Base-by-base conservation (phyloP, 2,888 invertebrate species). In the Aspidiotus rigidus region DNA sequence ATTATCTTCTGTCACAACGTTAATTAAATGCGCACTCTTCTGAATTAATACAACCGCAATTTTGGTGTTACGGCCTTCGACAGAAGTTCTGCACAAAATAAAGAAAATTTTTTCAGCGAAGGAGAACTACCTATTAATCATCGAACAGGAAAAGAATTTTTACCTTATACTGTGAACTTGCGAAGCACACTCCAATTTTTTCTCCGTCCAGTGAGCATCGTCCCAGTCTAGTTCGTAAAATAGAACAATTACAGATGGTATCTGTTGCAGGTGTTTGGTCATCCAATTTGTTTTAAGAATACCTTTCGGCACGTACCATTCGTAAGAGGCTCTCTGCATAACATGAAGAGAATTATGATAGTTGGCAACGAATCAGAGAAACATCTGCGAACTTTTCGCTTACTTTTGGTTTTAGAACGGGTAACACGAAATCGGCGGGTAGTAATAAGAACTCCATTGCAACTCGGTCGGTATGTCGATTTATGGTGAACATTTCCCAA, bases 221-320 rank as follows among this genome's bases (percentile, higher is more conserved):
- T 93, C 92, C 98, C 98, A 99, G 79, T 98, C 97, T 77, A 98
- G 84, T 76, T 99, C 97, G 78, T 92, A 93, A 79, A 98, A 99
- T 72, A 96, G 84, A 3, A 96, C 94, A 40, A 94, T 88, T 0
- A 98, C 89, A 1, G 97, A 88, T 9, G 99, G 98, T 72, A 98
- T 84, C 70, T 89, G 84, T 73, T 88, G 86, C 53, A 94, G 82
- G 77, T 97, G 93, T 79, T 99, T 99, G 64, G 86, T 83, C 82
- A 97, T 89, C 98, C 98, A 99, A 77, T 92, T 91, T 57, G 88
- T 86, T 78, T 97, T 96, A 8, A 98, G 79, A 73, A 98, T 90
- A 11, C 98, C 97, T 78, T 90, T 91, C 0, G 93, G 93, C 74
- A 93, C 88, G 78, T 95, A 95, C 90, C 93, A 93, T 77, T 96